Conservation (phyloP, 2,797 vertebrate species). For the Prionace glauca region DNA sequence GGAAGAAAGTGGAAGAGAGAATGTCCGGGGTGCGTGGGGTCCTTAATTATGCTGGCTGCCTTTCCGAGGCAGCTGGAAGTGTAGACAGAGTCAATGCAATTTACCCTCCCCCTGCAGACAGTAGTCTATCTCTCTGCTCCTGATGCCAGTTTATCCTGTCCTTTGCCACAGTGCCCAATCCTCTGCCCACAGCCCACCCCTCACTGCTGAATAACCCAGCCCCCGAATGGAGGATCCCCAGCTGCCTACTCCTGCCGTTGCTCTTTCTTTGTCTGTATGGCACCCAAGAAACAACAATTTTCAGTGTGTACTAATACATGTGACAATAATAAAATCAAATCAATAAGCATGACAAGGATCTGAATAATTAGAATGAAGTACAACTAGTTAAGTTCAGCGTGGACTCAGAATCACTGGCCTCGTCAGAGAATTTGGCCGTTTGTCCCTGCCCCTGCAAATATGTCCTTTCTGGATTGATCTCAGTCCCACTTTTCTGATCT, state of each 20-base stretch:
- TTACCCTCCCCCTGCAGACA: neutral
- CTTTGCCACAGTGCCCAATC: neutral
- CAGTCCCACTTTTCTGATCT: neutral
- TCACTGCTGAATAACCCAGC: too few species aligned
- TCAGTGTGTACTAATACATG: too few species aligned
- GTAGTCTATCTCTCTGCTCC: neutral
- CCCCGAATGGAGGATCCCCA: neutral
- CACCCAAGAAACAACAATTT: too few species aligned
- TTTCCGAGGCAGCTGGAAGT: too few species aligned
- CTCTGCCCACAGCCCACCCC: neutral
- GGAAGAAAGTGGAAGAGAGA: too few species aligned
- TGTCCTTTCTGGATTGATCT: neutral
- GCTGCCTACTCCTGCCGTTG: neutral
- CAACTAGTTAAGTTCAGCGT: neutral
- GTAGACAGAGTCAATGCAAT: too few species aligned
- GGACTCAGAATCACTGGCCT: neutral
- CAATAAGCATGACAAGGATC: neutral
- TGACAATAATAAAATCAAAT: too few species aligned
- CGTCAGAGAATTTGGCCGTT: neutral
- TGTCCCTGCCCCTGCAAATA: neutral
- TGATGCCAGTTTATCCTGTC: neutral
- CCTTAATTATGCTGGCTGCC: too few species aligned
- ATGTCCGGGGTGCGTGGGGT: too few species aligned
- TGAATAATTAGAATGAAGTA: neutral
- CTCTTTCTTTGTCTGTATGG: neutral